Conservation (phyloP, 2,888 invertebrate species). For the Melanophora roralis region DNA sequence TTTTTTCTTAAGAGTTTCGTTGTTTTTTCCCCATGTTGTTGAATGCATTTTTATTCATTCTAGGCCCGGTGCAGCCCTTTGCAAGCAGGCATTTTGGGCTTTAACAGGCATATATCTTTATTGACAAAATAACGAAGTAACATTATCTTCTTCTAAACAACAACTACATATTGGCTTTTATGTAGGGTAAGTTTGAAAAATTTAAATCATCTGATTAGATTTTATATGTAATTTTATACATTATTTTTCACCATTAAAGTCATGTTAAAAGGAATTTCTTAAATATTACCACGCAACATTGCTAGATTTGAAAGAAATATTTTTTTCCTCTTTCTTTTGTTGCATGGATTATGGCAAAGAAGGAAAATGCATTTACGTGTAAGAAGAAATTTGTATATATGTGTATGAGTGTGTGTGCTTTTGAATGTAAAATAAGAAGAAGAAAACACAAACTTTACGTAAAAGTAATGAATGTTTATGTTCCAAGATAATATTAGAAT, state of each 20-base stretch:
- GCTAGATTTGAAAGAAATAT: constrained; percentile 45
- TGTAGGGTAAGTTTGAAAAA: constrained; percentile 48
- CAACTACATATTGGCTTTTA: neutral
- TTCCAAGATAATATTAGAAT: constrained; percentile 61
- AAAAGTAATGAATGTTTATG: constrained; percentile 62
- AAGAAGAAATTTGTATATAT: neutral
- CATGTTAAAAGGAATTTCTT: constrained; percentile 60
- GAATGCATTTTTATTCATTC: no score
- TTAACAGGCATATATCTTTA: no score
- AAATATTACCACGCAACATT: constrained; percentile 61
- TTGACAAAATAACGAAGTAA: no score
- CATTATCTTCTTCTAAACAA: neutral
- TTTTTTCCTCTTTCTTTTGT: neutral
- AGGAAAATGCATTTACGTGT: no score
- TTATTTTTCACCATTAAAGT: constrained; percentile 58
- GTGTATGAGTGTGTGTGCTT: neutral
- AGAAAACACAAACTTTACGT: constrained; percentile 23
- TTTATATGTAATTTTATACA: constrained; percentile 60
- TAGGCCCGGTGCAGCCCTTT: no score
- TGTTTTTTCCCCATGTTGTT: no score
- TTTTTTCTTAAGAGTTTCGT: no score
- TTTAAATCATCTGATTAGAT: constrained; percentile 63
- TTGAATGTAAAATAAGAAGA: constrained; percentile 26
- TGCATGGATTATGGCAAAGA: no score
- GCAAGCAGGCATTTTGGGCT: no score